A percentile compares a stretch with the other conserved stretches of the same genome.
These are phyloP conservation scores for Montifringilla adamsi DNA, from an alignment of 2,113 vertebrate genomes.

Conservation along the genomic window DNA sequence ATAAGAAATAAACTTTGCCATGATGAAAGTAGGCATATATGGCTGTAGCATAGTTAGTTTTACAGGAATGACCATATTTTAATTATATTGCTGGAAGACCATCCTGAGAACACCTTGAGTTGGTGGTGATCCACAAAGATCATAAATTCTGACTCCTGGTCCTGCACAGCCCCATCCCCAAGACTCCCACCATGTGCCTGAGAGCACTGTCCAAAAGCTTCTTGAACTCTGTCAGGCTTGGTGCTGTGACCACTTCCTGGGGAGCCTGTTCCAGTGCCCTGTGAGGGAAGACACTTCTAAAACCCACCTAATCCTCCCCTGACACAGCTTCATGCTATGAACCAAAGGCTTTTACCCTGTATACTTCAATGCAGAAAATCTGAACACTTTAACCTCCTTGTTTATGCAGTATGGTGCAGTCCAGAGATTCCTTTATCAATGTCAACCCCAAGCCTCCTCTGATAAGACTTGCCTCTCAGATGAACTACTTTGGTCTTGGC, in stretches of 20 bases:
- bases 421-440: background rate
- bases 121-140: background rate
- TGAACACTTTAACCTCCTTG: background rate
- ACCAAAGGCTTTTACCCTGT: background rate
- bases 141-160: background rate
- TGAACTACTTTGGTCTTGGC: background rate
- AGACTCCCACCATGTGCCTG: background rate
- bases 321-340: background rate
- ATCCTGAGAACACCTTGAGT: background rate
- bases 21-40: background rate
- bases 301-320: background rate
- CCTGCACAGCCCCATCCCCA: background rate
- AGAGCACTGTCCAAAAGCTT: rapidly evolving
- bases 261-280: background rate
- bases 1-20: background rate
- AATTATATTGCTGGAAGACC: background rate
- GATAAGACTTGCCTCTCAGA: background rate
- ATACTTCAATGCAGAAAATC: background rate
- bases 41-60: background rate
- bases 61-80: background rate
- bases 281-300: background rate
- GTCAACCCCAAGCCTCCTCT: background rate
- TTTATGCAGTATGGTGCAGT: background rate
- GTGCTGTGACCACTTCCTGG: background rate
- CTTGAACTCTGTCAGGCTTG: background rate